These are phyloP conservation scores for Aspidapion aeneum DNA, from an alignment of 2,888 invertebrate genomes.

Conservation along the genomic window DNA sequence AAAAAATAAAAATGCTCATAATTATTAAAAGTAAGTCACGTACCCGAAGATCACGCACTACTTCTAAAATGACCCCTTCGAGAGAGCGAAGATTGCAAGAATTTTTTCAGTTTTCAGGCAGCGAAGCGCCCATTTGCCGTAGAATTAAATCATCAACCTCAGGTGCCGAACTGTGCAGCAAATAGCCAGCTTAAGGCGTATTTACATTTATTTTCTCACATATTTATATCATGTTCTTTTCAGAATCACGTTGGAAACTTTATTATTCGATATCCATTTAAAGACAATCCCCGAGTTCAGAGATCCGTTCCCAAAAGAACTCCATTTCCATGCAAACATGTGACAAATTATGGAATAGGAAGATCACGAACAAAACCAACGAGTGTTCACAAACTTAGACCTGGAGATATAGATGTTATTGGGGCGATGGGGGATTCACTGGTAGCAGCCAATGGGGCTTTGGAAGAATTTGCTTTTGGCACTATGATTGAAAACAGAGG, in stretches of 20 bases:
- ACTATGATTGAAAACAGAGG: constrained; percentile 71
- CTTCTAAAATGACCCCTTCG: no score
- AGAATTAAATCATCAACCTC: no score
- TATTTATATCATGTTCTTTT: no score
- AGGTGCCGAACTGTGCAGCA: no score
- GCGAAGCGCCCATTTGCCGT: no score
- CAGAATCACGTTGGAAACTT: constrained; percentile 35
- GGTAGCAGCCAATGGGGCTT: constrained; percentile 69
- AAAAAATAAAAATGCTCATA: no score
- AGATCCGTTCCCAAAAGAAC: constrained; percentile 50
- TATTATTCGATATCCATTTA: constrained; percentile 49
- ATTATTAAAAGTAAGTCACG: no score
- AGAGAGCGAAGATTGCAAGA: no score
- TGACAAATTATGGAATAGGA: constrained; percentile 37
- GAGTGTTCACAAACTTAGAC: constrained; percentile 65
- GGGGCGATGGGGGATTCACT: constrained; percentile 71
- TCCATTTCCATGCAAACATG: constrained; percentile 58
- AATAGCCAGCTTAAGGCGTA: no score
- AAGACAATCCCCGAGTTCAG: constrained; percentile 50
- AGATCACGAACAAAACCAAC: constrained; percentile 50
- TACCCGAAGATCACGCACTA: no score
- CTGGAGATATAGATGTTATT: constrained; percentile 68
- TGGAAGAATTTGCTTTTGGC: constrained; percentile 69
- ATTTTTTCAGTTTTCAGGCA: no score
- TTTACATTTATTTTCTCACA: no score